phyloP scores from a whole-genome alignment of 2,113 vertebrate genomes.

The Cyprinodon variegatus region DNA sequence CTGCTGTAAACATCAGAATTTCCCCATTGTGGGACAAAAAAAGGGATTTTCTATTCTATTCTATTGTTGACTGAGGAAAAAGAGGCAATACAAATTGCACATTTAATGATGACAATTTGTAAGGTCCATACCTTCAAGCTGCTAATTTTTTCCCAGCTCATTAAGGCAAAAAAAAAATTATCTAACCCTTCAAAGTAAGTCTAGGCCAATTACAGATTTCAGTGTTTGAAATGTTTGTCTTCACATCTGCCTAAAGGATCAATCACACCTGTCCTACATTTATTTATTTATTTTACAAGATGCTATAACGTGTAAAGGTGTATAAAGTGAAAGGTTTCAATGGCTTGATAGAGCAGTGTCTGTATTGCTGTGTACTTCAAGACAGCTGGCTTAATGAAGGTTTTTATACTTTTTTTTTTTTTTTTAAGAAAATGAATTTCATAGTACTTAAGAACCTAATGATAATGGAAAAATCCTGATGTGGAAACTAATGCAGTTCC shows the following conservation, averaged over 20 bases:
- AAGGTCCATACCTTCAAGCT: constrained; percentile 11
- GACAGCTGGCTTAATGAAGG: neutral
- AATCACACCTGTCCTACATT: neutral
- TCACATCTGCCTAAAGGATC: neutral
- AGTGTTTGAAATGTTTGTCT: neutral
- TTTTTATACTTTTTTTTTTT: neutral
- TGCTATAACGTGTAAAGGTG: neutral
- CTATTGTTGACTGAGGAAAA: constrained; percentile 11
- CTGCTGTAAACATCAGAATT: too few species aligned
- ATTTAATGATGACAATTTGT: constrained; percentile 48
- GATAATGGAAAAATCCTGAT: neutral
- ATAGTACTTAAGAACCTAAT: neutral
- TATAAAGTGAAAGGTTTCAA: too few species aligned
- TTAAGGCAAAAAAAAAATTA: too few species aligned
- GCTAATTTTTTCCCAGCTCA: neutral
- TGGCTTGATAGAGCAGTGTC: neutral
- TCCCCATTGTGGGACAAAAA: too few species aligned
- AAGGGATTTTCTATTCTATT: too few species aligned
- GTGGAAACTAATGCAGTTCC: neutral
- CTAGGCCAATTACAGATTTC: neutral
- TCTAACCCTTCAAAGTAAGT: neutral
- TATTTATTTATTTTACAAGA: neutral
- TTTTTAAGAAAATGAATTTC: too few species aligned
- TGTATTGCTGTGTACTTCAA: neutral
- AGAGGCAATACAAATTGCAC: constrained; percentile 31